phyloP scores from a whole-genome alignment of 2,797 vertebrate genomes.

The Sebastiscus albofasciatus region DNA sequence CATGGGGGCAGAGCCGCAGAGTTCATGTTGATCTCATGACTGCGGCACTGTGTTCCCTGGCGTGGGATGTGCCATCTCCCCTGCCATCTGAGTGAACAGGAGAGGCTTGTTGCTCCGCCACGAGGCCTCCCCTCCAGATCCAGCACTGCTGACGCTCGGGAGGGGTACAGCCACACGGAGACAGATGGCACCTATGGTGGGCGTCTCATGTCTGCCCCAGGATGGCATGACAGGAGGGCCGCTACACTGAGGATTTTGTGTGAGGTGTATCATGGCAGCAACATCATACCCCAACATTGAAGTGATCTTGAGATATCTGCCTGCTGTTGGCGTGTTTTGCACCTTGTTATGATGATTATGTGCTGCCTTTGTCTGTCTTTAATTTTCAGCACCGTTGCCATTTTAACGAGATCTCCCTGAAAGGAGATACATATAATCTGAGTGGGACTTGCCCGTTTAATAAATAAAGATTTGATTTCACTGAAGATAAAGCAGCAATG shows the following conservation, averaged over 20 bases:
- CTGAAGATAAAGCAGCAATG: neutral
- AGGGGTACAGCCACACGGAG: conserved; percentile 44
- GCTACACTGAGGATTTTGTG: conserved; percentile 17
- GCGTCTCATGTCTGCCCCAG: conserved; percentile 48
- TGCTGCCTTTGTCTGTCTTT: neutral
- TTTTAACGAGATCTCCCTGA: neutral
- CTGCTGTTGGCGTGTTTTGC: neutral
- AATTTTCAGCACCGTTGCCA: neutral
- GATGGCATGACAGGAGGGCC: conserved; percentile 52
- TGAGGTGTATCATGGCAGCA: neutral
- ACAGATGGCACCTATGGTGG: conserved; percentile 71
- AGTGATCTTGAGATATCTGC: neutral
- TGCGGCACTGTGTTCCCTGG: conserved; percentile 57
- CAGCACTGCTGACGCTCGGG: conserved; percentile 58
- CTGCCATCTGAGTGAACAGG: conserved; percentile 74
- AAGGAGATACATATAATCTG: neutral
- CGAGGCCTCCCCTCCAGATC: conserved; percentile 64
- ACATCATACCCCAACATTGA: neutral
- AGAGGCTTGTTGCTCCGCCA: conserved; percentile 67
- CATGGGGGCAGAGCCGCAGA: conserved; percentile 18
- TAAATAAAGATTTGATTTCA: neutral
- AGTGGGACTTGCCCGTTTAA: neutral
- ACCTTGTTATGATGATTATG: neutral
- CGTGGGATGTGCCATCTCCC: conserved; percentile 66
- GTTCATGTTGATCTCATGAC: conserved; percentile 67